A percentile compares a stretch with the other conserved stretches of the same genome.
Evolutionary conservation across 1,140 invertebrate genomes (phyloP).

Genomic region (Scylla paramamosain): DNA sequence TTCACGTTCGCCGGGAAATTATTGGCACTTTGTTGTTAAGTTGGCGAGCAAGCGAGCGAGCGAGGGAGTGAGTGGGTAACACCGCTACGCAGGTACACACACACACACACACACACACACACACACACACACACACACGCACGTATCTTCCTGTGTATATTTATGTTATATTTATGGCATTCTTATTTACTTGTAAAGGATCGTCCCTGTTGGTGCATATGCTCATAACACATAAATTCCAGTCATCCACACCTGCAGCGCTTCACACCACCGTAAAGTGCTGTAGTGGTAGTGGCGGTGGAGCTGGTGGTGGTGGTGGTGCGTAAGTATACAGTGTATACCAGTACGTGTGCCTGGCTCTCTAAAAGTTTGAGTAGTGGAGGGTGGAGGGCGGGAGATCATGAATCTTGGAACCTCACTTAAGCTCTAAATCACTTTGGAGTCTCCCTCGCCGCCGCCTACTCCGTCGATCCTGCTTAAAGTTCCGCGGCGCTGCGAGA

Average conservation of each 20-base stretch:
- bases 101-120: no score
- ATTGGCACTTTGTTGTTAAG: no score
- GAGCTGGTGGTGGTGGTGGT: background rate
- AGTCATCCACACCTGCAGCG: background rate
- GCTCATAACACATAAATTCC: conserved; percentile 14
- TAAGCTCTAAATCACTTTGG: background rate
- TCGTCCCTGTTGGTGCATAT: background rate
- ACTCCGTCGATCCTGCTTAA: background rate
- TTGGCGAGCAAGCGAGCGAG: no score
- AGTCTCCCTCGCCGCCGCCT: background rate
- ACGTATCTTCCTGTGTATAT: background rate
- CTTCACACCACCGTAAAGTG: background rate
- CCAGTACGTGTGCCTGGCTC: background rate
- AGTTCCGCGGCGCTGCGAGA: background rate
- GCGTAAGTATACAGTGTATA: background rate
- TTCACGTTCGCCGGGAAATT: no score
- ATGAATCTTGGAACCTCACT: background rate
- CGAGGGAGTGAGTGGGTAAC: no score
- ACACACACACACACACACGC: no score
- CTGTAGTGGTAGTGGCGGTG: background rate
- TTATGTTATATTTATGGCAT: background rate
- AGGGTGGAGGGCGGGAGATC: background rate
- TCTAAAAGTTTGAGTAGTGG: background rate
- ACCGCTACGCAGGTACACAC: no score
- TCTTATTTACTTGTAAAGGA: background rate